Evolutionary conservation across 2,888 invertebrate species (phyloP), one percentile per base, ranked within the genome.

Genomic region (Exephanes ischioxanthus): DNA sequence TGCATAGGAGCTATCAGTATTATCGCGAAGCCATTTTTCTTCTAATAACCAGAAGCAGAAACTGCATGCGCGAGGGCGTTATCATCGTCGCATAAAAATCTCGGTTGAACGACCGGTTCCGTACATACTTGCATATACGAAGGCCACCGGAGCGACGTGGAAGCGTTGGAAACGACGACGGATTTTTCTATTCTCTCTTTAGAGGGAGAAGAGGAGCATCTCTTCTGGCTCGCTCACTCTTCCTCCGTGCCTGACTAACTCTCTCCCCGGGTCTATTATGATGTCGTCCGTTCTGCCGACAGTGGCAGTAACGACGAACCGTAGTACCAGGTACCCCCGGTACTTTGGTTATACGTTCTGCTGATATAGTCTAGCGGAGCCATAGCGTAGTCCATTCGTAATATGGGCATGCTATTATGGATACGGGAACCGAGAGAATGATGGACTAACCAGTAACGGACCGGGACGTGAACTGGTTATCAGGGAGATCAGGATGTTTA

Each of bases 71-170:
- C 45, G 19, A 16, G 45, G 41, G 55, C 75, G 75, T 85, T 85
- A 79, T 85, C 78, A 75, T 82, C 30, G 70, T 76, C 66, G 75
- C 85, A 85, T 85, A 70, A 85, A 79, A 79, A 68, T 78, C 73
- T 77, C 73, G 73, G 53, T 73, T 37, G 37, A 79, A 68, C 61
- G 68, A 61, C 66, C 72, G 45, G 55, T 41, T 45, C 6, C 80
- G 58, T 58, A 53, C 37, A 53, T 72, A 22, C 79, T 48, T 45
- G 22, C 71, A 37, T 71, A 37, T 45, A 53, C 66, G 66, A 55
- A 3, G 63, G 37, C 14, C 45, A 51, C 26, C 41, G 61, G 14
- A 26, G 55, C 37, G 45, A 63, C 33, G 63, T 30, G 61, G 1
- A 16, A 66, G 58, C 45, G 73, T 66, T 41, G 66, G 73, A 73